These are phyloP conservation scores for Heterochromis multidens DNA, from an alignment of 2,113 vertebrate species.

Conservation along the genomic window DNA sequence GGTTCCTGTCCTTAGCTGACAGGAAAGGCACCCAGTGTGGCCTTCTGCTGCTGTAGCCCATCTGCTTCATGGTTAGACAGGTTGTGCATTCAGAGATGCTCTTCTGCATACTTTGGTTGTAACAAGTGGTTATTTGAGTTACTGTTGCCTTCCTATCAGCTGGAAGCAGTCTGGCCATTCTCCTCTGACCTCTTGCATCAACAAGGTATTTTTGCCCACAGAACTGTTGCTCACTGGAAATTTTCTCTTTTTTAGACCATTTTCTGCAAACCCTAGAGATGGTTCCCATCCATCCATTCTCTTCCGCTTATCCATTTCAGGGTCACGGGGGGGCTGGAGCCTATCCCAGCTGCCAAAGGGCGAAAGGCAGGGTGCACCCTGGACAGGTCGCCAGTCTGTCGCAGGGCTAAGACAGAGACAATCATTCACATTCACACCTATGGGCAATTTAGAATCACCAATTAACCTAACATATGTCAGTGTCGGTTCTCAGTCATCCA, in stretches of 20 bases:
- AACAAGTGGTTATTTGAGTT: neutral
- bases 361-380: too few relatives aligned
- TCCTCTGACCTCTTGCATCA: neutral
- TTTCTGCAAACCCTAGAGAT: neutral
- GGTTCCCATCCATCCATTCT: too few relatives aligned
- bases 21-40: neutral
- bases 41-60: neutral
- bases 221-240: too few relatives aligned
- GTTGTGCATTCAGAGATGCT: neutral
- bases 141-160: neutral
- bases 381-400: too few relatives aligned
- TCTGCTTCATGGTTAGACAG: neutral
- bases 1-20: neutral
- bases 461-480: too few relatives aligned
- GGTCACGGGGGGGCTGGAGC: too few relatives aligned
- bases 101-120: neutral
- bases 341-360: too few relatives aligned
- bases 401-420: too few relatives aligned
- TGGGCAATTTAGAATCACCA: too few relatives aligned
- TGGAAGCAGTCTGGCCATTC: neutral
- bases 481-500: too few relatives aligned
- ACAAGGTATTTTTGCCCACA: neutral
- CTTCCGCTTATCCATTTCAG: too few relatives aligned
- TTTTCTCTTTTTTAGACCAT: neutral
- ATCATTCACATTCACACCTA: too few relatives aligned